Conservation (phyloP, 2,797 vertebrate genomes). For the Taeniopygia guttata region DNA sequence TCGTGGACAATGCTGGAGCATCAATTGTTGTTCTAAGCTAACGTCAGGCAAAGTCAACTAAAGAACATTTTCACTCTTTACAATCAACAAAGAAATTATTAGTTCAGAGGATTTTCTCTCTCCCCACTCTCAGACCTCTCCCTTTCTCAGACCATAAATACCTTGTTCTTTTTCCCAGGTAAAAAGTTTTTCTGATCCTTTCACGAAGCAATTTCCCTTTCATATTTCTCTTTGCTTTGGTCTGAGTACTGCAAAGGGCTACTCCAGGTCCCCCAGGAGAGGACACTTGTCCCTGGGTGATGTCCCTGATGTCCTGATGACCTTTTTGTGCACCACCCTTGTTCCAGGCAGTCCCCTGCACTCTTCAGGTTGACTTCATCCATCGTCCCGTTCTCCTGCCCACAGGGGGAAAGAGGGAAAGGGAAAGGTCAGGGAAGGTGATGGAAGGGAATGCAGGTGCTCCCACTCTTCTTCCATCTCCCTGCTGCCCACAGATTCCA, state of each 20-base stretch:
- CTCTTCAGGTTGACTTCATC: background rate
- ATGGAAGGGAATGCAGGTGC: rapidly evolving
- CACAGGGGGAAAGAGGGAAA: background rate
- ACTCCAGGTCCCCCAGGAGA: background rate
- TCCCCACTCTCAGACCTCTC: background rate
- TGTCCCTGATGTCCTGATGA: background rate
- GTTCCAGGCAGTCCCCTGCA: too few species aligned
- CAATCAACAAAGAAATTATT: background rate
- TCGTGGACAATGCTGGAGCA: rapidly evolving
- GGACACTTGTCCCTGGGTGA: background rate
- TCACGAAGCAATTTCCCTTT: background rate
- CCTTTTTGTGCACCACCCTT: background rate
- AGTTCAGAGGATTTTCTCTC: background rate
- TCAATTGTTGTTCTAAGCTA: background rate
- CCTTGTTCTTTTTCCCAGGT: background rate
- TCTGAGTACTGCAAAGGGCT: background rate
- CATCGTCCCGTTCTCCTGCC: rapidly evolving
- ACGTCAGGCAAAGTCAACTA: background rate
- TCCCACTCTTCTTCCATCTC: background rate
- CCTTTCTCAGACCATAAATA: too few species aligned
- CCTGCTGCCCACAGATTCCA: background rate
- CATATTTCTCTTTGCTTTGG: rapidly evolving
- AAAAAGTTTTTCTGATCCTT: background rate
- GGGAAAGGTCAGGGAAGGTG: background rate
- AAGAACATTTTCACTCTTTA: background rate